Base-by-base conservation (phyloP, 2,113 vertebrate species). In the Xiphophorus maculatus region DNA sequence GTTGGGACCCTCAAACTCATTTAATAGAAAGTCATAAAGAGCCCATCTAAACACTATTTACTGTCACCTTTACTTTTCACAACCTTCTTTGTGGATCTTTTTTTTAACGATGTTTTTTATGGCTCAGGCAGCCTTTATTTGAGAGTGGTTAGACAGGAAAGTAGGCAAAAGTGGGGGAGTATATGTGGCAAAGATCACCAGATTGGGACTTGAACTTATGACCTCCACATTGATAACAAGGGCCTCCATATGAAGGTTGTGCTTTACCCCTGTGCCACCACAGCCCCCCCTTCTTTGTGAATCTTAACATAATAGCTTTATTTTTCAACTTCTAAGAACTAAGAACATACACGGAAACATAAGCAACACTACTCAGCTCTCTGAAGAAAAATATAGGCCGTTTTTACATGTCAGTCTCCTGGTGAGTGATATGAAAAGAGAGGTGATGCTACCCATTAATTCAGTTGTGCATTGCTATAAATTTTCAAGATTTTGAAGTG, bases 11-110 rank as follows among this genome's bases (percentile, higher is more conserved):
- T 60, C 35, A 11, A n/a, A 61, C 1, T 1, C 3, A n/a, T 25
- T 61, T 25, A 28, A 11, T n/a, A 61, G 51, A 86, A 80, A 81
- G 87, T 86, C 80, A 87, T 92, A 92, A 93, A 90, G 77, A 1
- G 81, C 79, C 74, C 84, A 89, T 88, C 81, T 67, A 5, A 3
- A 13, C 71, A 76, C 64, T 77, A 51, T 25, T 64, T 12, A 42
- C 12, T 42, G 40, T 88, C 88, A 90, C 40, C 92, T 93, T 92
- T 90, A 14, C 40, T 33, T 42, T 42, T 42, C 10, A 42, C 40
- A 14, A 51, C 15, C 44, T 51, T 19, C 44, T 51, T 51, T 51
- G 14, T 13, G 40, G 9, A 42, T 22, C 69, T 82, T 85, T 74
- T 74, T 78, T 88, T 86, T 69, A 10, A 61, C 5, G 5, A 33